Evolutionary conservation across 2,888 invertebrate genomes (phyloP).

Genomic region (Stenolophus ochropezus): DNA sequence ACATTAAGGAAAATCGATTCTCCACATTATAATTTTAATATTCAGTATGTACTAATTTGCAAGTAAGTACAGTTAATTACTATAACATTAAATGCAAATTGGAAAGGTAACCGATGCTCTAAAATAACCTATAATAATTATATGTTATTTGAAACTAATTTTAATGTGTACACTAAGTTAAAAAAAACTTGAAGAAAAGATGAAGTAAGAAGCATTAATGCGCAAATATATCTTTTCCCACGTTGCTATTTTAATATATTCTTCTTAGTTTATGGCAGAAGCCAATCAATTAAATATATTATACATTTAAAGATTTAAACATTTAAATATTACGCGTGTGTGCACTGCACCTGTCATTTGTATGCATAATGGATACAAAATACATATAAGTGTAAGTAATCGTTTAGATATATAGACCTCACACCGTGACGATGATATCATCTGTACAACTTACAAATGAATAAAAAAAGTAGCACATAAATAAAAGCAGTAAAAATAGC

Average conservation of each 20-base stretch:
- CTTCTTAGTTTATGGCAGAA: background rate
- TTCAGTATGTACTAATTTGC: background rate
- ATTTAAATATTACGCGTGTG: too few species aligned
- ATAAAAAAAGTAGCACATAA: too few species aligned
- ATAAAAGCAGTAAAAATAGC: too few species aligned
- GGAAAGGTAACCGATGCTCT: background rate
- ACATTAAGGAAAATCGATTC: too few species aligned
- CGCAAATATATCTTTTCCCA: background rate
- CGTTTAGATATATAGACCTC: too few species aligned
- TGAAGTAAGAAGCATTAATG: background rate
- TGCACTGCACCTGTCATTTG: too few species aligned
- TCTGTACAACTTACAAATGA: too few species aligned
- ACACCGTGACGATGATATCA: too few species aligned
- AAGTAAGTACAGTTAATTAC: conserved; percentile 22
- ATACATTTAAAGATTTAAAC: background rate
- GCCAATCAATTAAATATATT: background rate
- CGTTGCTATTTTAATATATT: background rate
- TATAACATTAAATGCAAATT: conserved; percentile 1
- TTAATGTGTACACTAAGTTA: background rate
- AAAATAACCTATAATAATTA: conserved; percentile 2
- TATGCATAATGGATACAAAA: too few species aligned
- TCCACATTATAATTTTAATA: too few species aligned
- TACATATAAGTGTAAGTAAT: too few species aligned
- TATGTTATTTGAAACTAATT: conserved; percentile 30
- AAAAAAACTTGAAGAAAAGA: background rate